phyloP scores from a whole-genome alignment of 2,888 invertebrate genomes.

The Napeogenes inachia region DNA sequence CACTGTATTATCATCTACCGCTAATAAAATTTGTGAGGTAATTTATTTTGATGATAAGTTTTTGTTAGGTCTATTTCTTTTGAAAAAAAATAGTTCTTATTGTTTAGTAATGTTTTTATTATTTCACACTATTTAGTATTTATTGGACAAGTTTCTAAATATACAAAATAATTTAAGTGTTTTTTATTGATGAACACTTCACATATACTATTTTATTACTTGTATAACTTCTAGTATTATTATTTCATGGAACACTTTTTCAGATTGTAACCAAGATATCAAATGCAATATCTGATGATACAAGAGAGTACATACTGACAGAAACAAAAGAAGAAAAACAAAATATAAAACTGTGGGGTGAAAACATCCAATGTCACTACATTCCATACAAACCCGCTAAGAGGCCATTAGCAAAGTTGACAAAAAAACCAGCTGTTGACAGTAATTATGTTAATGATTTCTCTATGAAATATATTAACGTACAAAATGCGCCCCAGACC shows the following conservation, averaged over 20 bases:
- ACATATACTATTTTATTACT: no score
- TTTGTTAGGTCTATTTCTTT: not conserved
- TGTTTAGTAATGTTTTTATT: no score
- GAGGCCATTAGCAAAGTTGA: conserved; percentile 59
- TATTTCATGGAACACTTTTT: conserved; percentile 11
- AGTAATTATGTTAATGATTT: conserved; percentile 67
- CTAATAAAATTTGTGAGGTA: conserved; percentile 78
- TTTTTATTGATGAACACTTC: no score
- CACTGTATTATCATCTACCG: conserved; percentile 68
- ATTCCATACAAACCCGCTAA: conserved; percentile 60
- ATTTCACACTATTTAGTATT: no score
- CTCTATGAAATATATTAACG: conserved; percentile 66
- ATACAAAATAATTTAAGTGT: no score
- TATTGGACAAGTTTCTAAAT: no score
- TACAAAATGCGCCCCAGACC: conserved; percentile 31
- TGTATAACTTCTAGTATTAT: not conserved
- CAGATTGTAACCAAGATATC: conserved; percentile 72
- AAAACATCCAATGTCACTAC: conserved; percentile 61
- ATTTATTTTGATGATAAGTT: conserved; percentile 15
- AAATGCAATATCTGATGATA: conserved; percentile 63
- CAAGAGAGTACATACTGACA: conserved; percentile 62
- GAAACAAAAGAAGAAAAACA: conserved; percentile 52
- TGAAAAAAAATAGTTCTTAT: no score
- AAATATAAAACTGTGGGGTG: conserved; percentile 65
- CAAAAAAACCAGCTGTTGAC: conserved; percentile 53